Base-by-base conservation (phyloP, 30 jellyfish, hydroid and myxozoan species). In the Catostylus mosaicus region DNA sequence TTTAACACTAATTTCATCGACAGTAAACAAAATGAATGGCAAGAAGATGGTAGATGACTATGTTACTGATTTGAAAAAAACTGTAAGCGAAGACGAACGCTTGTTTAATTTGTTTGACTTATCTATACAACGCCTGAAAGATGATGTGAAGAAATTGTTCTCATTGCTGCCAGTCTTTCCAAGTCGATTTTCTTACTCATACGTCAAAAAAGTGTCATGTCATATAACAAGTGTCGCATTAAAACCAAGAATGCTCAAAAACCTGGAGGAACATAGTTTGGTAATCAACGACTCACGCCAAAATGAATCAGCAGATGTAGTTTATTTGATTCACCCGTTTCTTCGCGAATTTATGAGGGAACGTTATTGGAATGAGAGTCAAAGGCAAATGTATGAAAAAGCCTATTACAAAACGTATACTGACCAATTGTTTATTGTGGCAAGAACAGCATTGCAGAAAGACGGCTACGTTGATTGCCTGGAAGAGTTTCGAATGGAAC, bases 91-190 rank as follows among this genome's bases (percentile, higher is more conserved):
- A 2, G 46, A 33, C 38, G 12, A 20, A n/a, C 52, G 9, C 2
- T 8, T 72, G 68, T 29, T 16, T 1, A 22, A 3, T 10, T 72
- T 43, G 20, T 72, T 72, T 72, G 20, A n/a, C 2, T 5, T 32
- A 22, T 72, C 83, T 0, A 40, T 72, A 11, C 24, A 72, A 35
- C 61, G n/a, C 30, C 30, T 77, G 20, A 20, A 19, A 16, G 64
- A 23, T 20, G 69, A 38, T 0, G 69, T 57, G 59, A 34, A 19
- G 38, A 46, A 22, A 20, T 60, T 77, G 27, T 3, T 77, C 23
- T 22, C 45, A 36, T 11, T 57, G 34, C 45, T 77, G 10, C 79
- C 79, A 19, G 88, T 77, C 23, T 77, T 77, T 60, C 88, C 88
- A 0, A 34, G 78, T 43, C 20, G 54, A 33, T 77, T 77, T 77